Evolutionary conservation across 2,113 vertebrate genomes (phyloP).

Genomic region (Piprites chloris): DNA sequence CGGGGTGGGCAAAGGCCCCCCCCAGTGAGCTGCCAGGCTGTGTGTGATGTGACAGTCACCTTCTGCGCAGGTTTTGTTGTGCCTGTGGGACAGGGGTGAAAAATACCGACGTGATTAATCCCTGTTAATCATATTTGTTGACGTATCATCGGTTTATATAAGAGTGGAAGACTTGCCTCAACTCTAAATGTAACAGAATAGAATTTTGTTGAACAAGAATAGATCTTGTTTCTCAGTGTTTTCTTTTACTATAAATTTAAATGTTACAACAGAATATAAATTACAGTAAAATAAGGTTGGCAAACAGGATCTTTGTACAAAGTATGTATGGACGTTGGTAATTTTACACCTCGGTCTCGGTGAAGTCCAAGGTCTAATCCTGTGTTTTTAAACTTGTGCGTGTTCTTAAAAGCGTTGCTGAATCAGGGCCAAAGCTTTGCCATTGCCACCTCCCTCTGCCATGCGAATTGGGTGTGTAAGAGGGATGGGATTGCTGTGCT

Average conservation of each 20-base stretch:
- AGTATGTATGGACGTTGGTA: neutral
- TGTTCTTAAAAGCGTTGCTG: slow-evolving; percentile 58
- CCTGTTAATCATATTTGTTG: neutral
- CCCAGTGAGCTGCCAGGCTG: neutral
- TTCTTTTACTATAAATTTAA: slow-evolving; percentile 36
- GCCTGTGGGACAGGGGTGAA: neutral
- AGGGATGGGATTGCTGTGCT: slow-evolving; percentile 59
- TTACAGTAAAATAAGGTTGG: slow-evolving; percentile 41
- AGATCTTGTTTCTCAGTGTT: slow-evolving; percentile 36
- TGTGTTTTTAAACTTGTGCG: neutral
- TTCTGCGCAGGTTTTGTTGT: neutral
- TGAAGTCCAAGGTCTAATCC: slow-evolving; percentile 40
- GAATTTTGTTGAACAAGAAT: slow-evolving; percentile 17
- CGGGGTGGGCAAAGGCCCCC: neutral
- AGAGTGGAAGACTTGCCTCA: neutral
- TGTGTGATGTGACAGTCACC: slow-evolving; percentile 4
- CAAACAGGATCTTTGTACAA: slow-evolving; percentile 42
- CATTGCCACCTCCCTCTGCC: slow-evolving; percentile 3
- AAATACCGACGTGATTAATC: neutral
- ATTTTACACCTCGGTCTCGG: neutral
- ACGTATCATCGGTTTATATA: neutral
- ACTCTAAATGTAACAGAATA: neutral
- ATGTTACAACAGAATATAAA: slow-evolving; percentile 59
- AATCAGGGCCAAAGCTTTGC: slow-evolving; percentile 20
- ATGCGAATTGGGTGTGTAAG: slow-evolving; percentile 32